A percentile compares a stretch with the other conserved stretches of the same genome.
Conservation (phyloP, 2,113 vertebrate species). For the Plecturocebus donacophilus region DNA sequence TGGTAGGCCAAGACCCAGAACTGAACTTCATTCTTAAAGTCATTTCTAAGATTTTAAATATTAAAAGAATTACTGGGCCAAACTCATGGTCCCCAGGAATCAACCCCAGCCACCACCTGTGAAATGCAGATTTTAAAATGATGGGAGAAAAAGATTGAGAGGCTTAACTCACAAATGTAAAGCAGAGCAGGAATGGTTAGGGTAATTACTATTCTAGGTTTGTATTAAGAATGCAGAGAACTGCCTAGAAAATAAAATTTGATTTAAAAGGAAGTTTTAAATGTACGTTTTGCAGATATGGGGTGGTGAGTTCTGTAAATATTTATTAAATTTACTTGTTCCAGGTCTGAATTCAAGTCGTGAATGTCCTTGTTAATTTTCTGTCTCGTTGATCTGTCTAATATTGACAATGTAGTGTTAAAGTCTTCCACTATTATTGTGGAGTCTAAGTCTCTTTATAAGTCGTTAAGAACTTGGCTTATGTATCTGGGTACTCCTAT, state of each 20-base stretch:
- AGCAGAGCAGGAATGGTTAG: not conserved
- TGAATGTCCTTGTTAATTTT: too few relatives aligned
- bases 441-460: too few relatives aligned
- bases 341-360: too few relatives aligned
- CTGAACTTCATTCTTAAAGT: conserved; percentile 42
- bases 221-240: not conserved
- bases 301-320: too few relatives aligned
- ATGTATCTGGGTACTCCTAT: too few relatives aligned
- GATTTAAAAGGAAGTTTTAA: conserved; percentile 29
- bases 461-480: too few relatives aligned
- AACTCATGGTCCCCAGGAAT: not conserved
- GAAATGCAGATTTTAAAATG: conserved; percentile 7
- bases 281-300: too few relatives aligned
- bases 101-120: not conserved
- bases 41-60: not conserved
- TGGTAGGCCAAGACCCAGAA: not conserved
- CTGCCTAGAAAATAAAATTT: conserved; percentile 38
- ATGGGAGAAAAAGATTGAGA: not conserved
- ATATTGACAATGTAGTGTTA: too few relatives aligned
- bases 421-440: too few relatives aligned
- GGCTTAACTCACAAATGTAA: not conserved
- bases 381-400: too few relatives aligned
- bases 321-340: too few relatives aligned
- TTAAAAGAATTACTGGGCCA: conserved; percentile 1
- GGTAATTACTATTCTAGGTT: not conserved